Evolutionary conservation across 2,888 invertebrate species (phyloP), one percentile per base, ranked within the genome.

Genomic region (Ferrisia virgata): DNA sequence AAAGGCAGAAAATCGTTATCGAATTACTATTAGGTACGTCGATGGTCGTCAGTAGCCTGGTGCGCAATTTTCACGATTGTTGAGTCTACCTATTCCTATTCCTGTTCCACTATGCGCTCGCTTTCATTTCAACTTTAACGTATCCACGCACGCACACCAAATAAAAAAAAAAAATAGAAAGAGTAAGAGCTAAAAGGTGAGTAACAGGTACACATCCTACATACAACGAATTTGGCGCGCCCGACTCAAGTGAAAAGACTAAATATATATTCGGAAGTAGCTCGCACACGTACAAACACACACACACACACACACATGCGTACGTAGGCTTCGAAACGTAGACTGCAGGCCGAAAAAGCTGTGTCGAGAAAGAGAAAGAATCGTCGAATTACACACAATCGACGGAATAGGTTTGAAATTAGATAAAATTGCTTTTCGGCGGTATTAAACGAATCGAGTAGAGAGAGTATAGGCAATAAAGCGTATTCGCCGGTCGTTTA

Each of bases 391-490:
- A 58, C 58, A 25, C 25, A 58, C 58, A 58, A 58, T 58, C 58
- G 58, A 25, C 22, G 25, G 25, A 58, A 58, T 58, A 58, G 58
- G 58, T 58, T 58, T 58, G 58, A 58, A 58, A 58, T 58, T 58
- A 58, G 58, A 58, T 58, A 58, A 58, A 58, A 58, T 58, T 58
- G 25, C 58, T 58, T 58, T 58, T 58, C 9, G 58, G 58, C 36
- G 33, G 18, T 31, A 76, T 76, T 76, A 18, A 28, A 36, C 39
- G 39, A 36, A 31, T 76, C 76, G 76, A 76, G 69, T 2, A n/a
- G 13, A 64, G 64, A n/a, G 64, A 69, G 33, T 18, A 72, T 76
- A 76, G 39, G 39, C 76, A 76, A 76, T 33, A 76, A 76, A 76
- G 33, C 76, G n/a, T 76, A 76, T 39, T 76, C 18, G 39, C n/a